Evolutionary conservation across 2,888 invertebrate species (phyloP), one percentile per base, ranked within the genome.

Genomic region (Tetanocera ferruginea): DNA sequence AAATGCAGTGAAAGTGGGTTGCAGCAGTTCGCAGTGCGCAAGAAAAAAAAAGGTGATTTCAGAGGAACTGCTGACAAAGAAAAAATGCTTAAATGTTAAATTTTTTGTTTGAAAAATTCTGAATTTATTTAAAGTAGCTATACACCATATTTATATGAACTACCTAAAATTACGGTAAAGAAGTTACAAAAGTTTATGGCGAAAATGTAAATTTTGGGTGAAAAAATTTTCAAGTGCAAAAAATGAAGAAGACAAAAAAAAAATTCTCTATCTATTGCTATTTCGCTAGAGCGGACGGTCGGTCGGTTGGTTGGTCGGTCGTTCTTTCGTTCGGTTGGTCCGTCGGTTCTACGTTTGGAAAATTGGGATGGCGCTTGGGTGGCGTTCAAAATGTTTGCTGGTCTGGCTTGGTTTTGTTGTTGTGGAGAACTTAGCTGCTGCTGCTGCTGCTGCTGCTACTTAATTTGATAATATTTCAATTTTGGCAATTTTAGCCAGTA

Each of bases 241-340:
- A 66, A 66, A 74, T 34, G 62, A 76, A 70, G 70, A 70, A 78
- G 60, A 79, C 67, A 69, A 82, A 81, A 69, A 82, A 81, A 86
- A 87, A 87, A 85, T 85, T 87, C 86, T 87, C 87, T 87, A 87
- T 87, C 87, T 87, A 86, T 87, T 85, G 87, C 87, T 87, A 87
- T 81, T 86, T 87, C 84, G 85, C 82, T 85, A 85, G 84, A 84
- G 84, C 84, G 85, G 60, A 43, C 37, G 49, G 5, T 74, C 43
- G 60, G 19, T 49, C 34, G 19, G 43, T 49, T 11, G 28, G 64
- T 28, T n/a, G 43, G 19, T 17, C 19, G 67, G 23, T 60, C 43
- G 51, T 25, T 6, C 62, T 23, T 23, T 64, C 64, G 64, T 25
- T 69, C 28, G 51, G 25, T 51, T 23, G 49, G 49, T 51, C 5